Conservation (phyloP, 2,888 invertebrate species). For the Microchrysa polita region DNA sequence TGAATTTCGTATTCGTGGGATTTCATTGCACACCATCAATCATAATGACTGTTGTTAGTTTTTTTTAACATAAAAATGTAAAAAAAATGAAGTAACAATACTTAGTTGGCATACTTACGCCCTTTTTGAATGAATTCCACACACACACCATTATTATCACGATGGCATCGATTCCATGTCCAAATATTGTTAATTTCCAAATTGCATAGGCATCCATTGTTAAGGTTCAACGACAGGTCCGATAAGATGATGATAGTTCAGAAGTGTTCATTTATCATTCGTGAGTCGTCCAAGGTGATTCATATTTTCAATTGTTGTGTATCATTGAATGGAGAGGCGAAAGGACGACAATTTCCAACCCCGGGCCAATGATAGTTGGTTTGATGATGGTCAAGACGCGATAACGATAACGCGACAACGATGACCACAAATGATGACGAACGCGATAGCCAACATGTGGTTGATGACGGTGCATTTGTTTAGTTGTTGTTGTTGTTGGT, state of each 20-base stretch:
- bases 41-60: constrained; percentile 38
- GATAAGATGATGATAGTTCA: constrained; percentile 25
- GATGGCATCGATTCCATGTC: constrained; percentile 23
- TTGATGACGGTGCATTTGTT: neutral
- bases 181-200: constrained; percentile 25
- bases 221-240: constrained; percentile 21
- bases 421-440: constrained; percentile 12
- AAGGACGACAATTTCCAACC: constrained; percentile 7
- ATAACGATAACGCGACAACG: constrained; percentile 19
- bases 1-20: neutral
- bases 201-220: constrained; percentile 10
- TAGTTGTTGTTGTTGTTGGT: too few relatives aligned
- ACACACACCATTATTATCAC: constrained; percentile 23
- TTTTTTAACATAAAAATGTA: neutral
- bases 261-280: constrained; percentile 37
- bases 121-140: constrained; percentile 43
- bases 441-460: constrained; percentile 31
- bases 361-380: constrained; percentile 10
- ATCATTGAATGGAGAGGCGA: neutral
- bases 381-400: constrained; percentile 30
- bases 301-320: constrained; percentile 37
- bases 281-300: constrained; percentile 19
- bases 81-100: too few relatives aligned
- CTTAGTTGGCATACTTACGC: constrained; percentile 49
- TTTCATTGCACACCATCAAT: constrained; percentile 40